A percentile compares a stretch with the other conserved stretches of the same genome.
Conservation (phyloP, 1,140 invertebrate species). For the Tetramorium simillimum region DNA sequence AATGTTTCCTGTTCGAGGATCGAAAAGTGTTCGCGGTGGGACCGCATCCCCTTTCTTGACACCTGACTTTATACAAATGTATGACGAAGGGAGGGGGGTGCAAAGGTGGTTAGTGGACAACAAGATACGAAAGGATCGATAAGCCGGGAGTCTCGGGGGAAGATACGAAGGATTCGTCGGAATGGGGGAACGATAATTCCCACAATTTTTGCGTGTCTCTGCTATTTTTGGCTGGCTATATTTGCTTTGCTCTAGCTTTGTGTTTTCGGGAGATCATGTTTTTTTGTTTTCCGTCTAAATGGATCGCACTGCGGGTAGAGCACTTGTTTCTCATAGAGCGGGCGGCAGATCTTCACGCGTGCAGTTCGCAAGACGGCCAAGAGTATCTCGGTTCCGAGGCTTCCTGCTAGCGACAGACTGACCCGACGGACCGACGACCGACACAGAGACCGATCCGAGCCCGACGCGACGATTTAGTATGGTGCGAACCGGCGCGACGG, state of each 20-base stretch:
- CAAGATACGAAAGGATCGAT: slow-evolving; percentile 44
- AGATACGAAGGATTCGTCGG: slow-evolving; percentile 35
- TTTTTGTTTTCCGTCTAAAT: slow-evolving; percentile 65
- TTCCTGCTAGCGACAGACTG: slow-evolving; percentile 81
- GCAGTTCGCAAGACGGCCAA: slow-evolving; percentile 81
- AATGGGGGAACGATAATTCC: neutral
- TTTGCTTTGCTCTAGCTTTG: slow-evolving; percentile 24
- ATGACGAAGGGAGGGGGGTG: slow-evolving; percentile 20
- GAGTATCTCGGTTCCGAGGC: slow-evolving; percentile 84
- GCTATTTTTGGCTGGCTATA: slow-evolving; percentile 29
- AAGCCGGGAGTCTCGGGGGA: slow-evolving; percentile 9
- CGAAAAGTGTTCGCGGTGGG: slow-evolving; percentile 39
- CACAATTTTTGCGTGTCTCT: slow-evolving; percentile 10
- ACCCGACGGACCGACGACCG: slow-evolving; percentile 78
- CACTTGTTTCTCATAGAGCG: slow-evolving; percentile 77
- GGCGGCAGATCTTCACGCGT: slow-evolving; percentile 82
- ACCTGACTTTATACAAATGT: slow-evolving; percentile 45
- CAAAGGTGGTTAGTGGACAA: neutral
- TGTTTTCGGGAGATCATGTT: neutral
- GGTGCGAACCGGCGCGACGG: slow-evolving; percentile 92
- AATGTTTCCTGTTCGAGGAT: neutral
- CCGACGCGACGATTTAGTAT: slow-evolving; percentile 88
- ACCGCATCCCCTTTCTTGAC: slow-evolving; percentile 17
- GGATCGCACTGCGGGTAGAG: slow-evolving; percentile 72
- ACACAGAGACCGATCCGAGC: slow-evolving; percentile 83